Percentiles rank a stretch among this genome's conserved stretches.
These are phyloP conservation scores for Notolepis coatsorum DNA, from an alignment of 2,797 vertebrate genomes.

Conservation along the genomic window DNA sequence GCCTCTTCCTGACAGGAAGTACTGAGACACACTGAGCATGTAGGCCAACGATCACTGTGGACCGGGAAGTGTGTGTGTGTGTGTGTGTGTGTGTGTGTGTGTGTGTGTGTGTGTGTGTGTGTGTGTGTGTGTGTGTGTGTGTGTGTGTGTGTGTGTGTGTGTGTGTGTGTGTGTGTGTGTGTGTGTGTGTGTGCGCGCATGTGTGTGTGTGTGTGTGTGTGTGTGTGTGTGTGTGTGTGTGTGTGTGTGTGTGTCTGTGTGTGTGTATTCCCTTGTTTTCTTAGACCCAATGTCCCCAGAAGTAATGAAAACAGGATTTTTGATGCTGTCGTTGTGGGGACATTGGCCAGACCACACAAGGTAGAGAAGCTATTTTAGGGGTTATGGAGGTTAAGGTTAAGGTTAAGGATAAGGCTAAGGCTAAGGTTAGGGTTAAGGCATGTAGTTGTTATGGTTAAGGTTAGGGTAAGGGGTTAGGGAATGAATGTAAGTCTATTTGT, in stretches of 20 bases:
- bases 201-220: conserved; percentile 28
- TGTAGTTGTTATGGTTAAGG: no score
- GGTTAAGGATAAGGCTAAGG: no score
- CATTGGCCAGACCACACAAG: no score
- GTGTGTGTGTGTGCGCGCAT: conserved; percentile 47
- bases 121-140: conserved; percentile 46
- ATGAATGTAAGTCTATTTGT: conserved; percentile 27
- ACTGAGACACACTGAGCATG: conserved; percentile 73
- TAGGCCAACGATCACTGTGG: conserved; percentile 75
- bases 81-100: conserved; percentile 35
- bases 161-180: conserved; percentile 26
- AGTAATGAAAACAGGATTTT: no score
- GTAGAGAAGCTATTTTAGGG: no score
- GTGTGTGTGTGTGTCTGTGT: conserved; percentile 49
- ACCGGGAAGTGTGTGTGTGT: conserved; percentile 33
- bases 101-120: conserved; percentile 17
- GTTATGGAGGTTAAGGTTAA: no score
- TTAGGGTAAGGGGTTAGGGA: conserved; percentile 49
- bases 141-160: conserved; percentile 45
- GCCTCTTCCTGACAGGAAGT: conserved; percentile 54
- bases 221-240: conserved; percentile 37
- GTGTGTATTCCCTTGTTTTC: no score
- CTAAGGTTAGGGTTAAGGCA: no score
- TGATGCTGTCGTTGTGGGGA: no score
- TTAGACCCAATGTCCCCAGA: no score